Conservation (phyloP, 2,113 vertebrate species). For the Actenoides hombroni region DNA sequence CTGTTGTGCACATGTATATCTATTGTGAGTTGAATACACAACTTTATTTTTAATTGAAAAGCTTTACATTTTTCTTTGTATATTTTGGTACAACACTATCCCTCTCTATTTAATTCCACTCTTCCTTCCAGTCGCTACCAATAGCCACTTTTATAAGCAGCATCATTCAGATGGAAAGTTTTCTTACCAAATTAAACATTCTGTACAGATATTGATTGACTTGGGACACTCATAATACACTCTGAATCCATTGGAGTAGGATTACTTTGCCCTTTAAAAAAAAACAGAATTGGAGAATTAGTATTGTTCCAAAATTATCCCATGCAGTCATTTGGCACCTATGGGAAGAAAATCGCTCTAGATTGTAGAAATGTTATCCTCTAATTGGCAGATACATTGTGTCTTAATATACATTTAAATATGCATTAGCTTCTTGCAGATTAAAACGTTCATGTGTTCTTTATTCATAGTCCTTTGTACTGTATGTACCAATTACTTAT, state of each 20-base stretch:
- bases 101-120: background rate
- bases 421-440: background rate
- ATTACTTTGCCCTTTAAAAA: background rate
- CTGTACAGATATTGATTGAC: background rate
- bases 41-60: constrained; percentile 37
- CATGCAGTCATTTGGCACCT: background rate
- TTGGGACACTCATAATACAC: background rate
- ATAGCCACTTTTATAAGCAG: constrained; percentile 35
- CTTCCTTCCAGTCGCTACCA: background rate
- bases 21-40: constrained; percentile 44
- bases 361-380: background rate
- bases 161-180: background rate
- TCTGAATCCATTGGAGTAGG: background rate
- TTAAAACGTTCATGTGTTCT: background rate
- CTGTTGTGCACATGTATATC: constrained; percentile 52
- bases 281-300: background rate
- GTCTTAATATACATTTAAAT: background rate
- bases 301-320: background rate
- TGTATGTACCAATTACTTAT: background rate
- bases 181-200: constrained; percentile 23
- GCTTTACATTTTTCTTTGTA: constrained; percentile 44
- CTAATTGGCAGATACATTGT: background rate
- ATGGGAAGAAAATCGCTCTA: background rate
- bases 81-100: constrained; percentile 42
- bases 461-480: background rate